Conservation (phyloP, 92 coral and sea anemone genomes). For the Zoanthus solanderi region DNA sequence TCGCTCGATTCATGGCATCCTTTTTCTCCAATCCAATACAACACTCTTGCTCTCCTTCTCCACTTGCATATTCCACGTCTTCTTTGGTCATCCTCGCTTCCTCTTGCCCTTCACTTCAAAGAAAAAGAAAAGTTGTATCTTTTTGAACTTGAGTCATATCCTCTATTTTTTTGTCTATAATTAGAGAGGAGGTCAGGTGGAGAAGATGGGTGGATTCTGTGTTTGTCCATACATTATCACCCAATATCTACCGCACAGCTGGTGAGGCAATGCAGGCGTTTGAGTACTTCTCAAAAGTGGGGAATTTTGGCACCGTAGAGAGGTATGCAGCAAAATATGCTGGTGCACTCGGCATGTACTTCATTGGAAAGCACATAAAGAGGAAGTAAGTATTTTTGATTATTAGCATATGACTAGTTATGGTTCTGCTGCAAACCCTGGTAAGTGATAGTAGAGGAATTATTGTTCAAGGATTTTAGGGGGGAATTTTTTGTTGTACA, state of each 20-base stretch:
- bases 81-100: too few species aligned
- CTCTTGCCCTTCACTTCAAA: too few species aligned
- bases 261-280: conserved; percentile 94
- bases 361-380: conserved; percentile 91
- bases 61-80: too few species aligned
- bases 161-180: neutral
- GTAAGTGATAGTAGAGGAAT: too few species aligned
- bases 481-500: too few species aligned
- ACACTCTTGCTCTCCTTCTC: too few species aligned
- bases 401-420: neutral
- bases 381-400: conserved; percentile 62
- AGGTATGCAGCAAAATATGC: conserved; percentile 81
- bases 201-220: conserved; percentile 93
- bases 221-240: conserved; percentile 94
- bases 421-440: too few species aligned
- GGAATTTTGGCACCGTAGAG: conserved; percentile 82
- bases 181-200: conserved; percentile 94
- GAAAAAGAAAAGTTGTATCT: too few species aligned
- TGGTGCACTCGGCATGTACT: conserved; percentile 91
- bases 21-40: too few species aligned
- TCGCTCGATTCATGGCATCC: too few species aligned
- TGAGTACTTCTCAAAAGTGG: conserved; percentile 88
- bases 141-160: too few species aligned
- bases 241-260: conserved; percentile 97
- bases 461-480: too few species aligned